Evolutionary conservation across 37 sponge, comb jelly and placozoan species (phyloP), one percentile per base, ranked within the genome.

Genomic region (Diacarnus erythraeanus): DNA sequence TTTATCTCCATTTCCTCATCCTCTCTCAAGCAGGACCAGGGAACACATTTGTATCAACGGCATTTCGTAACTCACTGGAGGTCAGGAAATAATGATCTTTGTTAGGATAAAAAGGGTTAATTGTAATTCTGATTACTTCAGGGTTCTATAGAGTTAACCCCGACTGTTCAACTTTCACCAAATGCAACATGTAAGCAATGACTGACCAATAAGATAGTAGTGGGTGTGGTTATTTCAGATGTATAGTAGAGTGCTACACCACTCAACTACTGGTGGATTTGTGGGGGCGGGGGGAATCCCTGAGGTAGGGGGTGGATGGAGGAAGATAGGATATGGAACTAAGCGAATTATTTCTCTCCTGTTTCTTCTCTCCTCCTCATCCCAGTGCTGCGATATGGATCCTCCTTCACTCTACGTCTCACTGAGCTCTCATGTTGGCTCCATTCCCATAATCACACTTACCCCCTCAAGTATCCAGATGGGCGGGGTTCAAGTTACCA

Each of bases 401-500:
- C 89, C 0, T 22, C 30, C 10, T 37, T 93, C 54, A 61, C 75
- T 2, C 59, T 93, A 12, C 76, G 80, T 23, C 69, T 51, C 9
- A 1, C 71, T 1, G 87, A 84, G 56, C 18, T 74, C 36, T 40
- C 51, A 12, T 94, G 94, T 44, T 94, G 91, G 91, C 81, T 94
- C 31, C 94, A 94, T 77, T 90, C 92, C 15, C 94, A 94, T 59
- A 47, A 81, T 0, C 77, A 86, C 38, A 67, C 86, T 42, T 94
- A 94, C 72, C 94, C 94, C 3, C 72, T 94, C 72, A 84, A 80
- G 77, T 94, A 94, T 59, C 81, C 83, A 42, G 91, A 94, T 83
- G 94, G 87, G 36, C 76, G 94, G 25, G 92, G 92, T 77, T 87
- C 88, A 51, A 90, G 91, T 67, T 82, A 85, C 64, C 94, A 94